Evolutionary conservation across 2,113 vertebrate species (phyloP), one percentile per base, ranked within the genome.

Genomic region (Spilogale gracilis): DNA sequence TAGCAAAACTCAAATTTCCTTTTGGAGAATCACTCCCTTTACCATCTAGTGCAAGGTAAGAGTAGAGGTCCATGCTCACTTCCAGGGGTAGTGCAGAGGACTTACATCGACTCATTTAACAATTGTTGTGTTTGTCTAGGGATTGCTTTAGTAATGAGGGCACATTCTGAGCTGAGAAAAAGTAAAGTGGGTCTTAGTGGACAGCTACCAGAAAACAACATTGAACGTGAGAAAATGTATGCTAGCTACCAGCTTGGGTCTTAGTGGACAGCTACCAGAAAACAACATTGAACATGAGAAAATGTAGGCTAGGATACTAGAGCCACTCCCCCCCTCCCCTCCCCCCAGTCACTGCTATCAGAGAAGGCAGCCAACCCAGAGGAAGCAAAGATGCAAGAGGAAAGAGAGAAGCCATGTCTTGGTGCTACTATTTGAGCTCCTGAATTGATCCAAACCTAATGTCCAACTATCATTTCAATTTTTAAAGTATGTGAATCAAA

Each of bases 1-100:
- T 79, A 90, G 83, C 30, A 80, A 84, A 84, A 52, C 16, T n/a
- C 5, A 58, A 14, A 71, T 89, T 88, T 95, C 14, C 21, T 84
- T 93, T 95, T 82, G 32, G 25, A 83, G 20, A 90, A 27, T 48
- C 3, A 6, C 25, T 79, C 0, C 12, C 61, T 90, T 91, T 63
- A 20, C 9, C 1, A 45, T 2, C 5, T 6, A 96, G 2, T 78
- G 54, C 58, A 5, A 73, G 7, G 21, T 13, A 50, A 27, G 9
- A 1, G 3, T 17, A 20, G 9, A 10, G 4, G 9, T 76, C 73
- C 10, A 27, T 4, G 9, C 2, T 13, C 12, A 54, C 4, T 11
- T 58, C 5, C 23, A 65, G 17, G 5, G 20, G 18, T 69, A 43
- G 13, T 1, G 32, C 17, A 16, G 25, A 20, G 21, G 73, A 90